Evolutionary conservation across 2,888 invertebrate genomes (phyloP), one percentile per base, ranked within the genome.

Genomic region (Escarpia spicata): DNA sequence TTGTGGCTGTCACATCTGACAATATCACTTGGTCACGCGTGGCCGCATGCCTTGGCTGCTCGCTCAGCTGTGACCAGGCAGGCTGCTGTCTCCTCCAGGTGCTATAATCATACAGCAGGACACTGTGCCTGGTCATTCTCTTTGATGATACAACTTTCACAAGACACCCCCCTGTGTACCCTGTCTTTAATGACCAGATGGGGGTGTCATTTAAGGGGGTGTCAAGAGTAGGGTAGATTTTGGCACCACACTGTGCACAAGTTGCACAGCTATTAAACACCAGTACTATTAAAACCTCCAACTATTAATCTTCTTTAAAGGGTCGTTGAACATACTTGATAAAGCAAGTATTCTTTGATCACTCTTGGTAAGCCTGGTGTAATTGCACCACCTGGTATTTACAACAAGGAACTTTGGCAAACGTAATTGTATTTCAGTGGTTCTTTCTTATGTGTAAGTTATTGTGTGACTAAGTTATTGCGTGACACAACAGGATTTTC

Each of bases 21-120:
- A 75, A n/a, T 75, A 75, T 75, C 75, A 75, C 75, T 75, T 75
- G 75, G 75, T 75, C 75, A 75, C n/a, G 75, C 75, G n/a, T 75
- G 75, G 75, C 26, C 26, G 75, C 19, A 2, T 26, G 19, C 75
- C 19, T 19, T 75, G 75, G 75, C 75, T 75, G 75, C 75, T 75
- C 75, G 75, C 75, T 75, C 75, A 75, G 75, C 75, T 75, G 75
- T n/a, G 75, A 75, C 75, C 75, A 26, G 75, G 6, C 75, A 75
- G 75, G 26, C 75, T 75, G 75, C 19, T 75, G 26, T 75, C 75
- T 75, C 26, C 26, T 4, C 75, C 75, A 75, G 75, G 75, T 75
- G 75, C 75, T 75, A 75, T 75, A 75, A 75, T 75, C 75, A 75
- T 75, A 75, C 75, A 75, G 75, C 75, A 75, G 75, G 19, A 6